A percentile compares a stretch with the other conserved stretches of the same genome.
These are phyloP conservation scores for Tachystola acroxantha DNA, from an alignment of 2,888 invertebrate genomes.

Conservation along the genomic window DNA sequence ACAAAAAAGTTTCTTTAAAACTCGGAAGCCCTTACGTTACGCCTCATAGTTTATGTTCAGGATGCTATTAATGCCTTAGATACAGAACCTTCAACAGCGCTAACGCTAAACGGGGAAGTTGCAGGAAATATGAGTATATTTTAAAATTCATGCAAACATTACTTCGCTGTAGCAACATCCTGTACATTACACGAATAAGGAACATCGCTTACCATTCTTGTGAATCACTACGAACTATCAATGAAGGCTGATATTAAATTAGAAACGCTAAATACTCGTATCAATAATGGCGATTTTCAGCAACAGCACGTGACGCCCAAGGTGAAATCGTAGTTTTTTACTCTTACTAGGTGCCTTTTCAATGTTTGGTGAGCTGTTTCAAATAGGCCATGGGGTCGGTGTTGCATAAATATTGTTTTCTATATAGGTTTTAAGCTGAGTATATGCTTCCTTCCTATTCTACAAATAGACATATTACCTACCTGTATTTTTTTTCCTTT, in stretches of 20 bases:
- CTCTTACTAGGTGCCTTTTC: no score
- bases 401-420: slow-evolving; percentile 10
- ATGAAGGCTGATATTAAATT: slow-evolving; percentile 5
- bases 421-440: not conserved
- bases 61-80: no score
- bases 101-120: no score
- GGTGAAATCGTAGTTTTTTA: slow-evolving; percentile 2
- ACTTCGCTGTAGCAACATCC: slow-evolving; percentile 3
- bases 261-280: slow-evolving; percentile 5
- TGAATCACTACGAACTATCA: slow-evolving; percentile 1
- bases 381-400: slow-evolving; percentile 14
- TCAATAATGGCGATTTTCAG: slow-evolving; percentile 3
- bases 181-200: slow-evolving; percentile 6
- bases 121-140: no score
- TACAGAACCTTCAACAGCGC: no score
- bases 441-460: no score
- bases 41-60: no score
- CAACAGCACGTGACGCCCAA: slow-evolving; percentile 2
- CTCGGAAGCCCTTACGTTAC: no score
- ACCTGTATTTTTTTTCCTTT: no score
- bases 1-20: no score
- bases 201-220: slow-evolving; percentile 1
- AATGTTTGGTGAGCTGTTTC: slow-evolving; percentile 11
- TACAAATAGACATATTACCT: no score
- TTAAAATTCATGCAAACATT: not conserved